Conservation (phyloP, 1,140 invertebrate genomes). For the Leptinotarsa lineolata region DNA sequence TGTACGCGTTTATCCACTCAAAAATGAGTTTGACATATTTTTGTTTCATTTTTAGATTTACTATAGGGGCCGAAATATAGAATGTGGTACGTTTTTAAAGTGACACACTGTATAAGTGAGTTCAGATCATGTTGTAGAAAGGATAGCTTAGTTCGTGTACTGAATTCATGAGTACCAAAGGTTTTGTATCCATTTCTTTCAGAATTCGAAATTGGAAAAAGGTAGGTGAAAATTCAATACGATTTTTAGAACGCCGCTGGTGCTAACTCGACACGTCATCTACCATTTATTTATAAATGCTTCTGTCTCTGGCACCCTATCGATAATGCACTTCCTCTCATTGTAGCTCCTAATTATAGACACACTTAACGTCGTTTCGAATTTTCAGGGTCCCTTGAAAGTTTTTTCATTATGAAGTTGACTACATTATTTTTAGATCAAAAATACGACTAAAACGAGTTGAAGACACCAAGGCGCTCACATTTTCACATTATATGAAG, state of each 20-base stretch:
- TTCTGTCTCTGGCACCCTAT: neutral
- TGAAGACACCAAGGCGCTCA: neutral
- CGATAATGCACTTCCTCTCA: conserved; percentile 4
- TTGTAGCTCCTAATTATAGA: conserved; percentile 8
- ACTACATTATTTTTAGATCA: neutral
- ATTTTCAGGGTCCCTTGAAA: neutral
- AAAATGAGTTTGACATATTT: too few relatives aligned
- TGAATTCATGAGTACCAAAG: too few relatives aligned
- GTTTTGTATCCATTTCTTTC: too few relatives aligned
- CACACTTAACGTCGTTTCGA: neutral
- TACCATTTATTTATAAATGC: neutral
- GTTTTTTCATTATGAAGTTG: neutral
- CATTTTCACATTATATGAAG: neutral
- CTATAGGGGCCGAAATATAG: too few relatives aligned
- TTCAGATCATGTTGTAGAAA: too few relatives aligned
- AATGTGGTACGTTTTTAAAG: too few relatives aligned
- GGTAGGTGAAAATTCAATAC: too few relatives aligned
- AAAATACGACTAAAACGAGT: neutral
- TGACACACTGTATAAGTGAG: too few relatives aligned
- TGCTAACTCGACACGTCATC: neutral
- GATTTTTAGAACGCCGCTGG: neutral
- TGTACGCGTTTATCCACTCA: too few relatives aligned
- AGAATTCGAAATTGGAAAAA: too few relatives aligned
- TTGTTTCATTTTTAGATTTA: too few relatives aligned
- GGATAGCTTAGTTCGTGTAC: too few relatives aligned